Percentiles rank a stretch among this genome's conserved stretches.
Evolutionary conservation across 30 jellyfish, hydroid and myxozoan genomes (phyloP).

Genomic region (Euphysa ruthae): DNA sequence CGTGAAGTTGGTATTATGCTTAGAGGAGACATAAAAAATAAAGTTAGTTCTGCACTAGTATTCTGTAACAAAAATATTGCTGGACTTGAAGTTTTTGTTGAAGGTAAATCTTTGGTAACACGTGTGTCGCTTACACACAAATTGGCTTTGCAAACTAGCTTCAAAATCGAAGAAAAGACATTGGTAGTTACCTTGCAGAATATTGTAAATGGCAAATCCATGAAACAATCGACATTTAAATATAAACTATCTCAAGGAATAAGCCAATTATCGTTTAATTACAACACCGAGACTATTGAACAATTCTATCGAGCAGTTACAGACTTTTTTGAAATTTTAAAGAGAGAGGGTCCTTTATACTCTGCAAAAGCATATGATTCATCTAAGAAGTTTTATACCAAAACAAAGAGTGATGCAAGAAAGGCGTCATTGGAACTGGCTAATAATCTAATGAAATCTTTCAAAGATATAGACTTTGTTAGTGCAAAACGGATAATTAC

Average conservation of each 20-base stretch:
- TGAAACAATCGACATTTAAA: conserved; percentile 50
- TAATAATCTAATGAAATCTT: conserved; percentile 37
- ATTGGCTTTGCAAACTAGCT: conserved; percentile 37
- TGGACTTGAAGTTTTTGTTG: conserved; percentile 41
- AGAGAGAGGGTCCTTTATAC: no score
- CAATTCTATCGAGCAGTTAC: conserved; percentile 19
- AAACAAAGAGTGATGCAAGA: not conserved
- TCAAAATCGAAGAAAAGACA: conserved; percentile 68
- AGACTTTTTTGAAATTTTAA: conserved; percentile 11
- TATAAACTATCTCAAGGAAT: conserved; percentile 52
- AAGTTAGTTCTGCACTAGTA: conserved; percentile 34
- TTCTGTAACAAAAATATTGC: conserved; percentile 44
- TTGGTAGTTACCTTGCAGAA: conserved; percentile 53
- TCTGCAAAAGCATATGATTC: not conserved
- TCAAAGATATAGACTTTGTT: conserved; percentile 46
- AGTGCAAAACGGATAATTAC: conserved; percentile 46
- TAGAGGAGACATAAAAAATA: conserved; percentile 51
- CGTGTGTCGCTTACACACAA: conserved; percentile 53
- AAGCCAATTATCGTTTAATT: conserved; percentile 55
- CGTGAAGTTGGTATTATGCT: conserved; percentile 49
- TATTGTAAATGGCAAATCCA: conserved; percentile 13
- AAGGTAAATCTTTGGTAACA: conserved; percentile 51
- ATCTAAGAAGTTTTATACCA: not conserved
- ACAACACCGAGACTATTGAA: conserved; percentile 64
- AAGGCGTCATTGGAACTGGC: conserved; percentile 8